phyloP scores from a whole-genome alignment of 2,888 invertebrate species.

The Fissipunctia ypsillon region DNA sequence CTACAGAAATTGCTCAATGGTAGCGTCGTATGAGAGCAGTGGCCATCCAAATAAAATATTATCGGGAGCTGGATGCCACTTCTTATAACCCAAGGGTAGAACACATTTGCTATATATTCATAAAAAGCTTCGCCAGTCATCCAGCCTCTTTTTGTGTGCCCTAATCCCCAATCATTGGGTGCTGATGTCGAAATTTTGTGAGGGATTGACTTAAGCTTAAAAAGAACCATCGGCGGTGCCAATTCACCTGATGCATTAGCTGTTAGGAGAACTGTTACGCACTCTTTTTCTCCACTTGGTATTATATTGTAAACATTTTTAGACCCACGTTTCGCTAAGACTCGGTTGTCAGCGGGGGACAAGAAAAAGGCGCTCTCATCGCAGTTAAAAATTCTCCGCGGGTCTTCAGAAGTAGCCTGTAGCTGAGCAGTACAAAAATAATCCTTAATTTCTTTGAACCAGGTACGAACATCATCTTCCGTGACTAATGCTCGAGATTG shows the following conservation, averaged over 20 bases:
- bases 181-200: not conserved
- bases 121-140: slow-evolving; percentile 3
- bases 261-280: not conserved
- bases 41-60: not conserved
- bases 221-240: slow-evolving; percentile 1
- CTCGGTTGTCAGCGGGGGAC: not conserved
- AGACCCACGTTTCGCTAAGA: not conserved
- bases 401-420: not conserved
- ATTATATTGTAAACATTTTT: not conserved
- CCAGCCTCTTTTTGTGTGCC: not conserved
- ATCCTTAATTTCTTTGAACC: slow-evolving; percentile 26
- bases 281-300: not conserved
- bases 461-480: slow-evolving; percentile 15
- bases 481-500: not conserved
- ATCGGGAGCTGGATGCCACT: not conserved
- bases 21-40: not conserved
- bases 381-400: not conserved
- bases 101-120: not conserved
- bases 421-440: slow-evolving; percentile 6
- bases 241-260: slow-evolving; percentile 4
- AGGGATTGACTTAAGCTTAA: slow-evolving; percentile 1
- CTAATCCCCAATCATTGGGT: not conserved
- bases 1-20: not conserved
- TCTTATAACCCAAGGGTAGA: slow-evolving; percentile 7
- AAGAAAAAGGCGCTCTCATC: not conserved